Evolutionary conservation across 2,113 vertebrate species (phyloP).

Genomic region (western clawed frog (Xenopus tropicalis)): DNA sequence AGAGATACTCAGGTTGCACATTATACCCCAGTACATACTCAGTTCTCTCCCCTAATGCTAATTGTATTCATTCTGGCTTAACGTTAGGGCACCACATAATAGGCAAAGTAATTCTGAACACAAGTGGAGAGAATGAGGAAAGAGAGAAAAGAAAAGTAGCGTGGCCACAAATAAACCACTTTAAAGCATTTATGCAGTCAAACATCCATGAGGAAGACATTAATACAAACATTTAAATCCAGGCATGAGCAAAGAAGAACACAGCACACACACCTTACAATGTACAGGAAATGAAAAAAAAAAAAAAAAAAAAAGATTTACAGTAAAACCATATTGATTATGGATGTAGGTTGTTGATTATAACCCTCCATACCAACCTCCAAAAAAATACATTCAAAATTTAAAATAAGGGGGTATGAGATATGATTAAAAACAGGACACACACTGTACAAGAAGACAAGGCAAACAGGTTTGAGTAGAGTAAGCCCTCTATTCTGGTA

Average conservation of each 20-base stretch:
- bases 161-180: background rate
- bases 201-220: slow-evolving; percentile 1
- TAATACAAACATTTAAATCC: slow-evolving; percentile 9
- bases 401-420: no score
- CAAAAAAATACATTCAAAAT: background rate
- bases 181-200: slow-evolving; percentile 1
- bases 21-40: background rate
- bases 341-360: slow-evolving; percentile 22
- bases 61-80: background rate
- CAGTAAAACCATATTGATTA: slow-evolving; percentile 38
- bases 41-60: background rate
- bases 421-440: no score
- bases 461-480: background rate
- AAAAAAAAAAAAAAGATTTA: slow-evolving; percentile 40
- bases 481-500: background rate
- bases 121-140: no score
- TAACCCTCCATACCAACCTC: background rate
- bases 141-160: background rate
- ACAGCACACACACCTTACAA: slow-evolving; percentile 19
- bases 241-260: background rate
- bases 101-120: background rate
- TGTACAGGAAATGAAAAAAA: slow-evolving; percentile 39
- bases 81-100: background rate
- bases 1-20: background rate
- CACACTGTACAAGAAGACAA: no score